phyloP scores from a whole-genome alignment of 1,140 invertebrate genomes.

The Rhagoletis pomonella region DNA sequence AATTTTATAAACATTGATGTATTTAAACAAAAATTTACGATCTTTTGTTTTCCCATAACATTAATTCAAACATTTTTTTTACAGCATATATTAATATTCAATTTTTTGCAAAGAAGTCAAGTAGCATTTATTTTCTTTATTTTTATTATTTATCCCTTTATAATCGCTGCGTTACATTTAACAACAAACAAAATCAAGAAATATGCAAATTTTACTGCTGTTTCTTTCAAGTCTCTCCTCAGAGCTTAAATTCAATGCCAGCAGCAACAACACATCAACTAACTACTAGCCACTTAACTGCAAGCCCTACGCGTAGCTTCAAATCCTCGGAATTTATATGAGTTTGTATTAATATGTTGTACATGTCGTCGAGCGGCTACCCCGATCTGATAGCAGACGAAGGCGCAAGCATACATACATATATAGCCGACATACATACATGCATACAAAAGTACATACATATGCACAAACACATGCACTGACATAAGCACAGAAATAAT shows the following conservation, averaged over 20 bases:
- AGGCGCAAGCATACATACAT: slow-evolving; percentile 8
- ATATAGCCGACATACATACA: neutral
- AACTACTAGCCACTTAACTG: neutral
- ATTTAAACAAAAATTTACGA: slow-evolving; percentile 8
- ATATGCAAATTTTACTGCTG: slow-evolving; percentile 1
- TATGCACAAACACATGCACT: neutral
- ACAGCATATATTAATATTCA: neutral
- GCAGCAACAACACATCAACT: neutral
- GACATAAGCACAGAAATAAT: slow-evolving; percentile 5
- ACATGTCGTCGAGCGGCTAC: slow-evolving; percentile 54
- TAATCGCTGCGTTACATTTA: neutral
- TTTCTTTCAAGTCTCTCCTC: neutral
- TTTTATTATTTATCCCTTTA: neutral
- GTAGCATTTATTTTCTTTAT: neutral
- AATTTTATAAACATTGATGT: too few species aligned
- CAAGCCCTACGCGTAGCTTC: neutral
- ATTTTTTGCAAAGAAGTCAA: neutral
- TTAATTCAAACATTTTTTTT: neutral
- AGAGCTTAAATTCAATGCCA: neutral
- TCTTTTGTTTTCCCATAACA: neutral
- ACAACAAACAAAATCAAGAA: neutral
- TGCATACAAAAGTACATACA: neutral
- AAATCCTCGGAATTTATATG: slow-evolving; percentile 53
- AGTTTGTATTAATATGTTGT: slow-evolving; percentile 53
- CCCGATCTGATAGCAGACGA: slow-evolving; percentile 46